Base-by-base conservation (phyloP, 2,888 invertebrate species). In the Suillia variegata region DNA sequence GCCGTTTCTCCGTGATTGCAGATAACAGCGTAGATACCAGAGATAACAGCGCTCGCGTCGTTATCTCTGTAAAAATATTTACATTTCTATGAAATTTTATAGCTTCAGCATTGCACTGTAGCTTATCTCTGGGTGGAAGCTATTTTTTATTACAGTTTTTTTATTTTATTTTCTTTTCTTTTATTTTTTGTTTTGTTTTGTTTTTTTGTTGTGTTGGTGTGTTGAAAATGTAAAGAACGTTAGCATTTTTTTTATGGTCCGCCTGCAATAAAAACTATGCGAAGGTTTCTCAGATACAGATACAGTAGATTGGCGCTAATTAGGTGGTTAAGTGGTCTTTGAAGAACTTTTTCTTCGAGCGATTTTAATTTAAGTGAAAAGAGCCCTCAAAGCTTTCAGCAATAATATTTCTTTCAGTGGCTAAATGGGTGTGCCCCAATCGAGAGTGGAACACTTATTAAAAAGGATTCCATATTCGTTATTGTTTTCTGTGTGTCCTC, bases 41-140 rank as follows among this genome's bases (percentile, higher is more conserved):
- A 54, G 54, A 54, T 54, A 54, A 54, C 24, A 6, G 24, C 42
- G 45, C 53, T 17, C 57, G 64, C 57, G 57, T 50, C 63, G 45
- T 70, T 70, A 70, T 70, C 70, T 70, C 64, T 70, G 70, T 70
- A 69, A 70, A 69, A 73, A 73, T 74, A 75, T 75, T 75, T 76
- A 74, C 75, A 71, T 70, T 71, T 71, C 71, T 67, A 62, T 64
- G 70, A 67, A 66, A 63, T 64, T 54, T 61, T 59, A 61, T 62
- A 31, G 52, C 59, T 53, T 13, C 49, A 54, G n/a, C 20, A 17
- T 31, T 33, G 22, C 34, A 38, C 38, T 10, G 52, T 26, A 58
- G 24, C 38, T 55, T 55, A 55, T 55, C 55, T 49, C 8, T 13
- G n/a, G 6, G 3, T 45, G 45, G 45, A 45, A 45, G 45, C 45